Evolutionary conservation across 2,888 invertebrate genomes (phyloP).

Genomic region (Smittia aterrima): DNA sequence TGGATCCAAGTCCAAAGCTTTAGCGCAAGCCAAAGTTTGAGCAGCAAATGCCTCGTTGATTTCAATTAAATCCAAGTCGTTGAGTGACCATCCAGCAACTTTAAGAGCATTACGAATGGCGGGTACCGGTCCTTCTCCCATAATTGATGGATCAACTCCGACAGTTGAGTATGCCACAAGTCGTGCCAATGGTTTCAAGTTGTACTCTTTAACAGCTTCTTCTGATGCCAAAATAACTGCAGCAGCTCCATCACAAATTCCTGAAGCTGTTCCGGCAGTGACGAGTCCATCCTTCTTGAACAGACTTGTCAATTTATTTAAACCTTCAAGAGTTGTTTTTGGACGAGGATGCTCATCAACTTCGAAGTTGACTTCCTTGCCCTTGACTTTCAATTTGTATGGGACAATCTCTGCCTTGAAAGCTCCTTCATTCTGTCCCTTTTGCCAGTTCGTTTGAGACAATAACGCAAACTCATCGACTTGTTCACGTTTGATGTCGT

Average conservation of each 20-base stretch:
- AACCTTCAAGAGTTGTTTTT: constrained; percentile 77
- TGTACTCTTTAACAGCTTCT: constrained; percentile 75
- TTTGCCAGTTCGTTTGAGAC: constrained; percentile 87
- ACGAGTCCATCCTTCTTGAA: constrained; percentile 95
- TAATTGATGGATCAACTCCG: constrained; percentile 91
- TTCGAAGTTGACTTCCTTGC: constrained; percentile 72
- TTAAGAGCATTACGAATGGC: constrained; percentile 86
- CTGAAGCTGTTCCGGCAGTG: constrained; percentile 94
- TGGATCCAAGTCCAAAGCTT: constrained; percentile 81
- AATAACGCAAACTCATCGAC: constrained; percentile 81
- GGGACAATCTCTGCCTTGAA: constrained; percentile 91
- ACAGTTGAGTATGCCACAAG: constrained; percentile 89
- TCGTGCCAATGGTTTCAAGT: constrained; percentile 85
- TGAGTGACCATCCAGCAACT: constrained; percentile 71
- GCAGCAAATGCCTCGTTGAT: constrained; percentile 98
- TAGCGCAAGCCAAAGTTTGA: constrained; percentile 89
- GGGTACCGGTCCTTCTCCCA: constrained; percentile 96
- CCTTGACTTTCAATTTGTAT: constrained; percentile 78
- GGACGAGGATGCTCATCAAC: constrained; percentile 93
- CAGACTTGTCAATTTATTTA: constrained; percentile 81
- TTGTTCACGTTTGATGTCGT: constrained; percentile 74
- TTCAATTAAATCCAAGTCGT: constrained; percentile 93
- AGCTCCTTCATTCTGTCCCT: constrained; percentile 78
- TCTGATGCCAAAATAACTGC: constrained; percentile 89
- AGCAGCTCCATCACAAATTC: constrained; percentile 96